Conservation (phyloP, 2,113 vertebrate genomes). For the Cygnus atratus region DNA sequence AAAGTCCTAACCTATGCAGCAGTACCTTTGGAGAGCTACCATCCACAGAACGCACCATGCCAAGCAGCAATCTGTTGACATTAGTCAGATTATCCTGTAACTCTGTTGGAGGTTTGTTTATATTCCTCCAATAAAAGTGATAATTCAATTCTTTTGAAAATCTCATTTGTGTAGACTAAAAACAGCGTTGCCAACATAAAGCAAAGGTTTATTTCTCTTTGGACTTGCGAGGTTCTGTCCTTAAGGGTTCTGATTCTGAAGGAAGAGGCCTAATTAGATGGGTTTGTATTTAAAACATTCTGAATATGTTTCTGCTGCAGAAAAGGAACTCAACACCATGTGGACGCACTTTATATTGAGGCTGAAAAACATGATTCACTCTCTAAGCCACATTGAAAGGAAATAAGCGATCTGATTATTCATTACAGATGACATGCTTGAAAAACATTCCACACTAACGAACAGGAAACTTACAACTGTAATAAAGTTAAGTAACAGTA, state of each 20-base stretch:
- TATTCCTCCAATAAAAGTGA: not conserved
- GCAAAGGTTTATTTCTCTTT: not conserved
- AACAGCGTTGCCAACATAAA: not conserved
- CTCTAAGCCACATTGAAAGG: not conserved
- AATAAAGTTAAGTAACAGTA: not conserved
- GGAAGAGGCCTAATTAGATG: not conserved
- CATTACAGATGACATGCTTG: not conserved
- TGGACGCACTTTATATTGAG: not conserved
- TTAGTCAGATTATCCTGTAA: not conserved
- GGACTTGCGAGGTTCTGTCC: not conserved
- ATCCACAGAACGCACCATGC: not conserved
- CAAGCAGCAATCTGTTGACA: not conserved
- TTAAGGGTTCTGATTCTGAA: not conserved
- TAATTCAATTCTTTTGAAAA: not conserved
- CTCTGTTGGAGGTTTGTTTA: not conserved
- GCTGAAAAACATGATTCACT: conserved; percentile 24
- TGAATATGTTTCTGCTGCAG: not conserved
- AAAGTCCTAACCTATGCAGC: not conserved
- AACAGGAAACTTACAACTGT: conserved; percentile 3
- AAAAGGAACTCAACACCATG: not conserved
- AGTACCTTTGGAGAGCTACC: not conserved
- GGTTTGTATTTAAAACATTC: not conserved
- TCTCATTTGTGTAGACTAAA: not conserved
- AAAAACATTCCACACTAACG: not conserved
- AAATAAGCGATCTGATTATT: conserved; percentile 14